Base-by-base conservation (phyloP, 2,888 invertebrate species). In the Blastobasis lacticolella region DNA sequence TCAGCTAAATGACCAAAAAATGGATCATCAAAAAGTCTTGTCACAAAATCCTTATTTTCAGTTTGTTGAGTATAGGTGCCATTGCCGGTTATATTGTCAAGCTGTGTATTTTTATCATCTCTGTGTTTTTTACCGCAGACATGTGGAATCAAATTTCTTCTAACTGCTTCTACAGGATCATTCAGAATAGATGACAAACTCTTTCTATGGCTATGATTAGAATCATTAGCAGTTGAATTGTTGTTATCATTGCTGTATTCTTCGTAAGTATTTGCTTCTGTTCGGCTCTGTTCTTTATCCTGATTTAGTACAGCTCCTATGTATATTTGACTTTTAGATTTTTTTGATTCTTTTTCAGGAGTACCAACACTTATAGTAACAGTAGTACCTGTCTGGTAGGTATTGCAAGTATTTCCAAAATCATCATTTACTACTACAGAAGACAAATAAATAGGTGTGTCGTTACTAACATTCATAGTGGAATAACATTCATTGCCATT, bases 101-200 rank as follows among this genome's bases (percentile, higher is more conserved):
- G 23, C 23, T 23, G 23, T 23, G 23, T 52, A 37, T 55, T 59
- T 53, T 62, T 58, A 42, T 57, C 59, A 38, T 50, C 55, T 44
- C 54, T 56, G 54, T 37, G 10, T 66, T 69, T 81, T 75, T 92
- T 91, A 38, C 94, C 94, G 77, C 94, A 94, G 50, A 94, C 92
- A 71, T 94, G 94, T 46, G 94, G 94, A 66, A 94, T 91, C 57
- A 94, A 83, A 76, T 94, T 94, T 61, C 92, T 88, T 66, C 90
- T 90, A 4, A 94, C 92, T 10, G 94, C 94, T 88, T 94, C 93
- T 6, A 94, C 94, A 0, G 94, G 94, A 78, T 94, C 92, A 59
- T 89, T 88, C 44, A 93, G 70, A 57, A 93, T 89, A 57, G 90
- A 88, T 49, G 89, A 79, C 46, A 92, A 76, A 60, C 91, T 90